Percentiles rank a stretch among this genome's conserved stretches.
Conservation (phyloP, 2,113 vertebrate genomes). For the Phaetusa simplex region DNA sequence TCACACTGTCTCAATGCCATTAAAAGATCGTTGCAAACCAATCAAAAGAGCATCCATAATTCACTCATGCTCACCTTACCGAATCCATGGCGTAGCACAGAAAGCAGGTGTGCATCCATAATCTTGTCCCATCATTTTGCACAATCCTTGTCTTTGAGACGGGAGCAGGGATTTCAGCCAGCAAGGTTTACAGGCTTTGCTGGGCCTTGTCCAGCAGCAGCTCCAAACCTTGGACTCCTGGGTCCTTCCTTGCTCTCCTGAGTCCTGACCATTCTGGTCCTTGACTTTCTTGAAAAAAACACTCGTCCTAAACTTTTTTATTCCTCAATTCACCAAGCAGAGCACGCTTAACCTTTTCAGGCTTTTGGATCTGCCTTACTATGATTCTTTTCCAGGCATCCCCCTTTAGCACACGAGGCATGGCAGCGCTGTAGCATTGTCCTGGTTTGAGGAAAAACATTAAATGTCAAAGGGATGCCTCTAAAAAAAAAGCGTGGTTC, state of each 20-base stretch:
- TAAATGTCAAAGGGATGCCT: not conserved
- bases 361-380: not conserved
- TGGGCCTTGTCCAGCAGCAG: not conserved
- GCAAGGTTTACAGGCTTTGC: not conserved
- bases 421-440: not conserved
- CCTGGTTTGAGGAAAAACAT: no score
- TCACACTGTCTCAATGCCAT: not conserved
- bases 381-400: not conserved
- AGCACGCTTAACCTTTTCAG: not conserved
- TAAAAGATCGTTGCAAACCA: not conserved
- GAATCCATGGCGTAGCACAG: not conserved
- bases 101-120: not conserved
- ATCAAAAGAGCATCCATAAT: slow-evolving; percentile 11
- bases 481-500: not conserved
- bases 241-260: not conserved
- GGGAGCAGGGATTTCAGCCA: not conserved
- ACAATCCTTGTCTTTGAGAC: not conserved
- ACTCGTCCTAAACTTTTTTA: not conserved
- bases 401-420: not conserved
- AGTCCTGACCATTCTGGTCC: not conserved
- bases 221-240: not conserved
- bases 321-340: not conserved
- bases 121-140: not conserved
- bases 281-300: not conserved
- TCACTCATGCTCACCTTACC: not conserved